phyloP scores from a whole-genome alignment of 1,140 invertebrate species.

The Calycopis cecrops region DNA sequence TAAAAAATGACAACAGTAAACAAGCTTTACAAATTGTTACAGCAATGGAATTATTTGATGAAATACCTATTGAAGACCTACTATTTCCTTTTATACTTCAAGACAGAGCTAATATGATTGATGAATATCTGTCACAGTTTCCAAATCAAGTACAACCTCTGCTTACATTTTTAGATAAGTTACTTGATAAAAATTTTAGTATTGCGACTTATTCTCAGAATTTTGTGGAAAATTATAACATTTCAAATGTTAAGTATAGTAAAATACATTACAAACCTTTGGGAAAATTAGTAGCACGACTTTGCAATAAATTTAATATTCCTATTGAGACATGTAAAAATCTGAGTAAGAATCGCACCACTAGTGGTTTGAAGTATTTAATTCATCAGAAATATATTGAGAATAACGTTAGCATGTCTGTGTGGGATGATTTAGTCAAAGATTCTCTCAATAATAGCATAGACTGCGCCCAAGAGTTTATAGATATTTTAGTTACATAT shows the following conservation, averaged over 20 bases:
- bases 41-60: constrained; percentile 77
- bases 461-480: constrained; percentile 76
- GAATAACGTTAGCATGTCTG: constrained; percentile 75
- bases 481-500: constrained; percentile 73
- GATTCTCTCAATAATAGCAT: constrained; percentile 77
- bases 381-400: constrained; percentile 79
- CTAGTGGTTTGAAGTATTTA: constrained; percentile 80
- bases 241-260: constrained; percentile 77
- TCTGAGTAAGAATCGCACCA: constrained; percentile 78
- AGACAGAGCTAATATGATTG: constrained; percentile 81
- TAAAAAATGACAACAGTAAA: constrained; percentile 59
- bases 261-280: constrained; percentile 77
- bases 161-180: constrained; percentile 79
- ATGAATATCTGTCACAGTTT: constrained; percentile 79
- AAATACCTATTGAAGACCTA: constrained; percentile 80
- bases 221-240: constrained; percentile 70
- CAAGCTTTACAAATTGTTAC: constrained; percentile 80
- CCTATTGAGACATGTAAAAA: constrained; percentile 78
- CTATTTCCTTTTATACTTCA: constrained; percentile 83
- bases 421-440: constrained; percentile 78
- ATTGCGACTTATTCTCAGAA: constrained; percentile 48
- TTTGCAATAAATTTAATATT: constrained; percentile 78
- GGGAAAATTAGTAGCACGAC: constrained; percentile 77
- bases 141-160: constrained; percentile 77
- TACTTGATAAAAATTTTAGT: constrained; percentile 68